Evolutionary conservation across 2,888 invertebrate genomes (phyloP).

Genomic region (Andrena haemorrhoa): DNA sequence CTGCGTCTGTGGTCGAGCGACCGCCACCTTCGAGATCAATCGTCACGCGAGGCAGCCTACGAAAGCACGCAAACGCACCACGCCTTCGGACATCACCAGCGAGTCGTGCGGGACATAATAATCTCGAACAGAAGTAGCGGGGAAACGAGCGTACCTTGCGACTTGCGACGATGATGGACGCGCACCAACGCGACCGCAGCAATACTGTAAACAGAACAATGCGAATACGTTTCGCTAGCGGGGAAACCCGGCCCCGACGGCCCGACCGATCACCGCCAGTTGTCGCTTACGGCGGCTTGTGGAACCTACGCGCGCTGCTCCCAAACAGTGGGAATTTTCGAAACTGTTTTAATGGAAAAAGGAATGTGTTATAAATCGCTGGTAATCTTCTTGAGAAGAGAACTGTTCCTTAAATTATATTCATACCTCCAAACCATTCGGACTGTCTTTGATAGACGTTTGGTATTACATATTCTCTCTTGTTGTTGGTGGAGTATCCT

Average conservation of each 20-base stretch:
- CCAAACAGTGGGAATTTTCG: background rate
- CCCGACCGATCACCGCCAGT: background rate
- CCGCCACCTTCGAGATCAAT: conserved; percentile 33
- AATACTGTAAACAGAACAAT: conserved; percentile 76
- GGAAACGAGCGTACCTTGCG: conserved; percentile 21
- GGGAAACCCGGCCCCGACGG: background rate
- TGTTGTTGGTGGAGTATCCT: too few relatives aligned
- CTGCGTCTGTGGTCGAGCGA: conserved; percentile 8
- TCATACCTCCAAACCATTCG: too few relatives aligned
- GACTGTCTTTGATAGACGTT: too few relatives aligned
- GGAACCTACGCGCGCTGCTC: background rate
- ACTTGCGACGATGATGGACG: conserved; percentile 54
- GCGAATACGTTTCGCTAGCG: conserved; percentile 13
- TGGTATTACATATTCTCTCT: too few relatives aligned
- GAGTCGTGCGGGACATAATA: conserved; percentile 60
- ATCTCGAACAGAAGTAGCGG: conserved; percentile 34
- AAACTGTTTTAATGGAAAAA: background rate
- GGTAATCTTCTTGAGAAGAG: too few relatives aligned
- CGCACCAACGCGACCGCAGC: conserved; percentile 62
- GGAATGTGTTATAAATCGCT: too few relatives aligned
- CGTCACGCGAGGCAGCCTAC: conserved; percentile 50
- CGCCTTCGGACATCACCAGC: conserved; percentile 62
- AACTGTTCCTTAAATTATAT: too few relatives aligned
- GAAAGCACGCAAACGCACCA: conserved; percentile 44
- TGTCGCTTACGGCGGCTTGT: background rate